Percentiles rank a stretch among this genome's conserved stretches.
phyloP scores from a whole-genome alignment of 2,113 vertebrate species.

The Lipophrys pholis region DNA sequence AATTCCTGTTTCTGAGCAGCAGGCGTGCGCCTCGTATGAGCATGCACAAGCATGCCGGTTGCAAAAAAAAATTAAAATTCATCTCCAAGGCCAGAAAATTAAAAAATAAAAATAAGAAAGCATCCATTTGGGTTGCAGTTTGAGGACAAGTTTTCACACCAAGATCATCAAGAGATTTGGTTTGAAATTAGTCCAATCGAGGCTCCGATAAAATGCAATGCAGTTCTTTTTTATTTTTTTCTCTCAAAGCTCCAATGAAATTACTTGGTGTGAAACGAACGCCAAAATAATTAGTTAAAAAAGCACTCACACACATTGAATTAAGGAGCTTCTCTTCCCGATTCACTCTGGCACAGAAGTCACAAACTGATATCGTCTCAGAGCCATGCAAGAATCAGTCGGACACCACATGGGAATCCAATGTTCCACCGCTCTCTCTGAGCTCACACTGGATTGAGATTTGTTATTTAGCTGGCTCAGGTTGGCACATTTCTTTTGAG shows the following conservation, averaged over 20 bases:
- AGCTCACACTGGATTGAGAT: slow-evolving; percentile 42
- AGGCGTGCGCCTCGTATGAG: slow-evolving; percentile 73
- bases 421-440: slow-evolving; percentile 45
- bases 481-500: slow-evolving; percentile 58
- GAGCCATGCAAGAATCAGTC: slow-evolving; percentile 69
- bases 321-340: slow-evolving; percentile 64
- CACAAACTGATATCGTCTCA: slow-evolving; percentile 42
- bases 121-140: slow-evolving; percentile 69
- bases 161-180: slow-evolving; percentile 68
- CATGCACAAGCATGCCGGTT: slow-evolving; percentile 81
- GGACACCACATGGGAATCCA: slow-evolving; percentile 57
- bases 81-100: slow-evolving; percentile 62
- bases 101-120: slow-evolving; percentile 41
- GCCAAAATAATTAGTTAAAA: slow-evolving; percentile 72
- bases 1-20: slow-evolving; percentile 53
- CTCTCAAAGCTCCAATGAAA: slow-evolving; percentile 36
- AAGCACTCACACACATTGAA: slow-evolving; percentile 70
- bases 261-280: slow-evolving; percentile 76
- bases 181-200: slow-evolving; percentile 59
- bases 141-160: slow-evolving; percentile 77
- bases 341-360: slow-evolving; percentile 62
- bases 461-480: slow-evolving; percentile 58
- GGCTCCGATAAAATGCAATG: slow-evolving; percentile 48
- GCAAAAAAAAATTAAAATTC: slow-evolving; percentile 64
- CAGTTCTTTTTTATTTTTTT: slow-evolving; percentile 21